Evolutionary conservation across 2,797 vertebrate genomes (phyloP).

Genomic region (Macropus fuliginosus): DNA sequence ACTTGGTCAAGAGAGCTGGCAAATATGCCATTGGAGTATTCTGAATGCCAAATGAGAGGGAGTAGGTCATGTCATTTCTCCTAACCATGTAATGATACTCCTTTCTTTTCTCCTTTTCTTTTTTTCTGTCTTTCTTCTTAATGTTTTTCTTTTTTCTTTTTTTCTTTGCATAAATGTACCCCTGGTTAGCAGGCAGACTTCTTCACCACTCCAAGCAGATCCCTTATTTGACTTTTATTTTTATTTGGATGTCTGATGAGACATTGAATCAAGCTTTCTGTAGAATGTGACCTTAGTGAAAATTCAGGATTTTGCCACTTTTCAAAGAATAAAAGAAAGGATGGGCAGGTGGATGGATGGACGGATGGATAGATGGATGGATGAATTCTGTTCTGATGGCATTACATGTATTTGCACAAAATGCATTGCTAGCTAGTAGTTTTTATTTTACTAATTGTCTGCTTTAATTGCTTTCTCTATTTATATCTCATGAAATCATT

Average conservation of each 20-base stretch:
- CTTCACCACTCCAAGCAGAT: slow-evolving; percentile 84
- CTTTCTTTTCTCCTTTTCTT: slow-evolving; percentile 82
- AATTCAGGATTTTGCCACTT: slow-evolving; percentile 90
- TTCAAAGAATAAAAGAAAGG: slow-evolving; percentile 87
- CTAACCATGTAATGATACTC: slow-evolving; percentile 92
- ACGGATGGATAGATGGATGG: slow-evolving; percentile 89
- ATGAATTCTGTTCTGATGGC: slow-evolving; percentile 90
- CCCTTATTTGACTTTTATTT: slow-evolving; percentile 89
- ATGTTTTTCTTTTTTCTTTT: slow-evolving; percentile 81
- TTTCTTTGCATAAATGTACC: slow-evolving; percentile 85
- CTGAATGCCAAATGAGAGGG: slow-evolving; percentile 96
- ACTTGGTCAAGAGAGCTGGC: slow-evolving; percentile 96
- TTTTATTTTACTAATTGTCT: slow-evolving; percentile 90
- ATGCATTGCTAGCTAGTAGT: slow-evolving; percentile 94
- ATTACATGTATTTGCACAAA: slow-evolving; percentile 96
- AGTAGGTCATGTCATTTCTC: slow-evolving; percentile 92
- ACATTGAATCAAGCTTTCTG: slow-evolving; percentile 90
- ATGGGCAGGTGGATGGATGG: slow-evolving; percentile 18
- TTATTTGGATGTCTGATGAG: slow-evolving; percentile 94
- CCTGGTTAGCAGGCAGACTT: slow-evolving; percentile 88
- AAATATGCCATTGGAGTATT: slow-evolving; percentile 99
- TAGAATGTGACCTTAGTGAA: slow-evolving; percentile 90
- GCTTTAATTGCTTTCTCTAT: slow-evolving; percentile 91
- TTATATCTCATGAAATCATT: slow-evolving; percentile 91
- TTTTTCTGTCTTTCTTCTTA: slow-evolving; percentile 76